Evolutionary conservation across 2,888 invertebrate species (phyloP).

Genomic region (Scaptomyza caliginosa): DNA sequence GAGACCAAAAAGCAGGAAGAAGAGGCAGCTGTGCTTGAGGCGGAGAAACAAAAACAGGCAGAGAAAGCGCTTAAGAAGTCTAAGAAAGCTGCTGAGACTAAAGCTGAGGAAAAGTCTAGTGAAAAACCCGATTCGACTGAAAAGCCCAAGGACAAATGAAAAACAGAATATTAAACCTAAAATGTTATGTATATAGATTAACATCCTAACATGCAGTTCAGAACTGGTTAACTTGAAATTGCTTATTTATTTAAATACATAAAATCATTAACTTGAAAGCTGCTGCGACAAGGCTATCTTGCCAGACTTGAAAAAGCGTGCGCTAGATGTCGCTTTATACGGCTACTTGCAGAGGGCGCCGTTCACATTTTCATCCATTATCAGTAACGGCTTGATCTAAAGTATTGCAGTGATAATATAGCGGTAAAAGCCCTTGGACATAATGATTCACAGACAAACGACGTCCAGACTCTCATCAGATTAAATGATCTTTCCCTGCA

Average conservation of each 20-base stretch:
- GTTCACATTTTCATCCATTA: background rate
- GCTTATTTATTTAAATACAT: conserved; percentile 51
- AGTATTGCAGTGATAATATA: background rate
- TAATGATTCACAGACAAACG: conserved; percentile 23
- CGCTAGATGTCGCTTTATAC: background rate
- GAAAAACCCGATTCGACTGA: conserved; percentile 34
- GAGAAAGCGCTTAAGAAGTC: conserved; percentile 63
- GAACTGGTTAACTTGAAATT: conserved; percentile 38
- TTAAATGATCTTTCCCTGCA: conserved; percentile 6
- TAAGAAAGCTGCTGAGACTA: conserved; percentile 27
- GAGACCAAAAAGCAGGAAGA: conserved; percentile 71
- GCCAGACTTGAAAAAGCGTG: background rate
- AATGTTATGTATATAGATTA: conserved; percentile 34
- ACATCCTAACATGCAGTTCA: conserved; percentile 26
- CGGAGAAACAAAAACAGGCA: conserved; percentile 71
- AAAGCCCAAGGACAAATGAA: conserved; percentile 47
- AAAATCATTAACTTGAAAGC: background rate
- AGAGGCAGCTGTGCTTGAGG: conserved; percentile 69
- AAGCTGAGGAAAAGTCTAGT: conserved; percentile 43
- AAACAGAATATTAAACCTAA: background rate
- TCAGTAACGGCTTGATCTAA: background rate
- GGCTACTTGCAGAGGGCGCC: conserved; percentile 6
- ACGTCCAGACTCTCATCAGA: background rate
- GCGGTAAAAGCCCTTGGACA: background rate
- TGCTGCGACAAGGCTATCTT: background rate